A percentile compares a stretch with the other conserved stretches of the same genome.
phyloP scores from a whole-genome alignment of 2,113 vertebrate genomes.

The Limnothrissa miodon region DNA sequence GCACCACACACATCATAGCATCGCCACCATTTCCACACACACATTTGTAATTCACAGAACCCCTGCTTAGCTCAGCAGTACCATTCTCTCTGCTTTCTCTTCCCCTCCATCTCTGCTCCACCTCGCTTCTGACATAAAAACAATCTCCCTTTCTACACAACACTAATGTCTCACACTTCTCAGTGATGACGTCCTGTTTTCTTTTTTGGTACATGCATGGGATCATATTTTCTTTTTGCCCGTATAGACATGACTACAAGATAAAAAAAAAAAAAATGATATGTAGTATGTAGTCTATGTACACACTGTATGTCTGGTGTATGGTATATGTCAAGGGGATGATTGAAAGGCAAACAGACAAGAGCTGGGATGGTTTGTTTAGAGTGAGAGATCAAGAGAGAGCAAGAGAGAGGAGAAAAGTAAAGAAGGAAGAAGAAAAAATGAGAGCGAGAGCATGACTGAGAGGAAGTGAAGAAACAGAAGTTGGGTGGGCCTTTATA shows the following conservation, averaged over 20 bases:
- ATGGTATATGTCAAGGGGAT: not conserved
- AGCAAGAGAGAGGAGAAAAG: not conserved
- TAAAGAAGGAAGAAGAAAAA: not conserved
- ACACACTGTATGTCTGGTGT: too few relatives aligned
- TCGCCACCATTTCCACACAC: not conserved
- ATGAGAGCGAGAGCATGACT: not conserved
- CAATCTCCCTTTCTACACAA: not conserved
- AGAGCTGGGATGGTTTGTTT: not conserved
- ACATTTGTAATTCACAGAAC: not conserved
- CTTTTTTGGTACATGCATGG: not conserved
- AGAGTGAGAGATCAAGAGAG: conserved; percentile 34
- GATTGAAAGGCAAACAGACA: conserved; percentile 32
- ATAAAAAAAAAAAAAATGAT: too few relatives aligned
- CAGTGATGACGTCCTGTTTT: not conserved
- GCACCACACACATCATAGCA: not conserved
- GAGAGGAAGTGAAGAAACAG: not conserved
- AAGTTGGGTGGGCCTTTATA: not conserved
- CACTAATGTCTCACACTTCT: not conserved
- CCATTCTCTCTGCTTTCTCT: not conserved
- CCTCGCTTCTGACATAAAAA: not conserved
- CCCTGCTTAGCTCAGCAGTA: conserved; percentile 9
- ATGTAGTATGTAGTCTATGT: too few relatives aligned
- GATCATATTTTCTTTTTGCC: not conserved
- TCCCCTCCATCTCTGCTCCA: not conserved
- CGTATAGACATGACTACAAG: not conserved